A percentile compares a stretch with the other conserved stretches of the same genome.
Evolutionary conservation across 2,113 vertebrate species (phyloP).

Genomic region (Cavia porcellus): DNA sequence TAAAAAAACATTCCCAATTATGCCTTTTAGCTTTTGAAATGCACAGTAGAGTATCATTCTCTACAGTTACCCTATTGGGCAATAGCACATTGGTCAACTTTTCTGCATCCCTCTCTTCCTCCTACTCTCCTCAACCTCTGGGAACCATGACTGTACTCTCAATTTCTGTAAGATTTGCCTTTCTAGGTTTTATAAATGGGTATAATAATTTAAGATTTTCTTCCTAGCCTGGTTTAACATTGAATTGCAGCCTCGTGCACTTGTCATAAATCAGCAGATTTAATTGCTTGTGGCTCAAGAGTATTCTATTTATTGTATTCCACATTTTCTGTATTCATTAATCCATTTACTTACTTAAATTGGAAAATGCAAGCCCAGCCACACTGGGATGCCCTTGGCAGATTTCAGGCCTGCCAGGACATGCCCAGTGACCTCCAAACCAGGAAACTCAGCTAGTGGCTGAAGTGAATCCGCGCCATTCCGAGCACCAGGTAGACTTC

Average conservation of each 20-base stretch:
- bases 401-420: no score
- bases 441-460: no score
- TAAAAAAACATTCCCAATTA: background rate
- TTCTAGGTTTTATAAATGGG: background rate
- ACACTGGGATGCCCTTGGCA: no score
- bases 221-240: background rate
- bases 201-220: background rate
- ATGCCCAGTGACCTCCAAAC: no score
- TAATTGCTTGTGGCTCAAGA: background rate
- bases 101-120: background rate
- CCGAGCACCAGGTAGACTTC: no score
- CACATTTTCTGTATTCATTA: background rate
- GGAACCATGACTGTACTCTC: background rate
- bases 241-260: background rate
- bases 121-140: background rate
- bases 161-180: background rate
- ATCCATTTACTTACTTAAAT: background rate
- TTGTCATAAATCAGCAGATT: background rate
- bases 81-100: background rate
- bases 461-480: no score
- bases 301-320: background rate
- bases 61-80: background rate
- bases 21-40: background rate
- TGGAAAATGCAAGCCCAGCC: no score
- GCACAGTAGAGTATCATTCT: background rate